Base-by-base conservation (phyloP, 2,888 invertebrate genomes). In the Stenoptilia bipunctidactyla region DNA sequence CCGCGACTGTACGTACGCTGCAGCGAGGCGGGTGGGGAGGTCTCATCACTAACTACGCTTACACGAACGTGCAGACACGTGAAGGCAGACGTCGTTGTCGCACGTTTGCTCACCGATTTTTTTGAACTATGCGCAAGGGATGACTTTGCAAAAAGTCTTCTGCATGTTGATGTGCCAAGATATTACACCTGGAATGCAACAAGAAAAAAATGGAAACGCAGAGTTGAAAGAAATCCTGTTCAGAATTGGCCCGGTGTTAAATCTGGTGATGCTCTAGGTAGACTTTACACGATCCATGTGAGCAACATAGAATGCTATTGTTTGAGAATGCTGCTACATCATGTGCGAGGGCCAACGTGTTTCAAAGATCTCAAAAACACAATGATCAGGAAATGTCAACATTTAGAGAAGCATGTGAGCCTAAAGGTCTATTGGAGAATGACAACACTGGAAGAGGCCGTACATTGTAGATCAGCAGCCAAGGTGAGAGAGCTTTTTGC, bases 111-210 rank as follows among this genome's bases (percentile, higher is more conserved):
- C 14, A 44, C 45, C 25, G 51, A 45, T 8, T 59, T 57, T 42
- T 58, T 60, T 38, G 45, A 55, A 35, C 44, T 56, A 1, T 57
- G 56, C 38, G 40, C 46, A 38, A 45, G 27, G 6, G 55, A 58
- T 40, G 45, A 47, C 27, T 58, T 58, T 51, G 65, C 66, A 36
- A 55, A 49, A 54, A 63, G 62, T n/a, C 45, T 64, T 38, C 44
- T 64, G 5, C 64, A 66, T 44, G 40, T 37, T 38, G 55, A 65
- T 15, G 51, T 61, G 14, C 60, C 59, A 2, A 34, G 41, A 6
- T 61, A 56, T 40, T 59, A 52, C 39, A 50, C 48, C 13, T 50
- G 49, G 50, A 48, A 52, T 33, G 36, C 37, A 15, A 37, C 50
- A 27, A 39, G 36, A 34, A 50, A 48, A 42, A 40, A 46, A 40